phyloP scores from a whole-genome alignment of 1,140 invertebrate genomes.

The Luehdorfia chinensis region DNA sequence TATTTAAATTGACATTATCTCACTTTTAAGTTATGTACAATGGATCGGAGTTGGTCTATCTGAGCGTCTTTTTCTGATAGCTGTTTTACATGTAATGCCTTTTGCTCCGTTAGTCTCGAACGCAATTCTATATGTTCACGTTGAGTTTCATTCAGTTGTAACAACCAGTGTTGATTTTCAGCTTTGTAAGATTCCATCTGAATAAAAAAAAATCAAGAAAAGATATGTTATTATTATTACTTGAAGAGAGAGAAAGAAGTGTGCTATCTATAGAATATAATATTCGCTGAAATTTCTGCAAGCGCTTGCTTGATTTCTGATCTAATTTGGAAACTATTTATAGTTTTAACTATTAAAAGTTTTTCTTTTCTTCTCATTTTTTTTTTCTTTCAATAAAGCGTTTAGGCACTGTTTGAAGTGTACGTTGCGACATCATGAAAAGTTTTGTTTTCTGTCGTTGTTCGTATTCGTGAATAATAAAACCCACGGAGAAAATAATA shows the following conservation, averaged over 20 bases:
- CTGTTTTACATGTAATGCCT: slow-evolving; percentile 51
- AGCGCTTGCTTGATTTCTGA: too few relatives aligned
- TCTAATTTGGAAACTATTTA: too few relatives aligned
- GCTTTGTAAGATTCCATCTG: slow-evolving; percentile 68
- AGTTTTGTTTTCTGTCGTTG: too few relatives aligned
- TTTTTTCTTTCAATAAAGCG: too few relatives aligned
- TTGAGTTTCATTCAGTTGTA: slow-evolving; percentile 57
- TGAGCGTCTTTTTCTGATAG: slow-evolving; percentile 61
- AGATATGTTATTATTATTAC: slow-evolving; percentile 1
- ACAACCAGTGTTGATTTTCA: slow-evolving; percentile 69
- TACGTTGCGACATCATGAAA: too few relatives aligned
- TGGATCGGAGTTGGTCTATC: slow-evolving; percentile 62
- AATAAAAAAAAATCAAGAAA: slow-evolving; percentile 1
- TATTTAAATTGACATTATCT: too few relatives aligned
- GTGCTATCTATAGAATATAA: slow-evolving; percentile 5
- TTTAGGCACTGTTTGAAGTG: too few relatives aligned
- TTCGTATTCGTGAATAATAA: too few relatives aligned
- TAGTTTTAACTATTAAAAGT: too few relatives aligned
- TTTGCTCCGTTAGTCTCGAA: slow-evolving; percentile 57
- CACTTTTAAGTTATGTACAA: slow-evolving; percentile 65
- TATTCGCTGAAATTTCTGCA: too few relatives aligned
- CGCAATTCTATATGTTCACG: slow-evolving; percentile 56
- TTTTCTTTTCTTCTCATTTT: too few relatives aligned
- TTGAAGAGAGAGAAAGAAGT: not conserved
- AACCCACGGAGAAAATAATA: too few relatives aligned